A percentile compares a stretch with the other conserved stretches of the same genome.
These are phyloP conservation scores for Hydrolagus colliei DNA, from an alignment of 2,797 vertebrate species.

Conservation along the genomic window DNA sequence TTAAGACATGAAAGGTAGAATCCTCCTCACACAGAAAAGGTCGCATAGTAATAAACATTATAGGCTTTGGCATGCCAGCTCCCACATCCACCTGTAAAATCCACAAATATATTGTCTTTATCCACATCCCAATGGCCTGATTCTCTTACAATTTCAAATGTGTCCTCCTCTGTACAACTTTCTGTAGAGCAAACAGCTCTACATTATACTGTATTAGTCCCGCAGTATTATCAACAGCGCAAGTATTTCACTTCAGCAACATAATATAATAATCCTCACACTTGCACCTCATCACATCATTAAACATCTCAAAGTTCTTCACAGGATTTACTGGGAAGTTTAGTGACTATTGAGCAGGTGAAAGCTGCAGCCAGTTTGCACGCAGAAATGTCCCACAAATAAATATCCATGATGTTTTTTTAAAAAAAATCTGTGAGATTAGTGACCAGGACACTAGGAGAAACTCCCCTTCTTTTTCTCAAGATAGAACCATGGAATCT, in stretches of 20 bases:
- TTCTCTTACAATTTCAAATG: background rate
- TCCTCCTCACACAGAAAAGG: background rate
- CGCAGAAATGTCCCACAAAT: too few species aligned
- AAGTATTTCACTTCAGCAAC: background rate
- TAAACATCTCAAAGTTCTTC: too few species aligned
- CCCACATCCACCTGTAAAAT: background rate
- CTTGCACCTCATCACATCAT: too few species aligned
- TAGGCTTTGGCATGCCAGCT: background rate
- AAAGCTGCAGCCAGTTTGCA: too few species aligned
- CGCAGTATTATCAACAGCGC: background rate
- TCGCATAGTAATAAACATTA: background rate
- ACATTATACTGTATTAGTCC: background rate
- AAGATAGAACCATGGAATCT: too few species aligned
- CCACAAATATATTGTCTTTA: background rate
- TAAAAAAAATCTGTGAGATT: too few species aligned
- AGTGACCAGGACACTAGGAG: too few species aligned
- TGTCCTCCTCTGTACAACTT: background rate
- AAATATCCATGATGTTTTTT: too few species aligned
- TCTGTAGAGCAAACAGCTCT: background rate
- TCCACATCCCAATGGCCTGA: background rate
- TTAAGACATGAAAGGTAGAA: background rate
- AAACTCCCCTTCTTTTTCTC: too few species aligned
- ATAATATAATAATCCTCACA: too few species aligned
- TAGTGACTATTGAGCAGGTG: too few species aligned
- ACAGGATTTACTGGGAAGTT: too few species aligned